Evolutionary conservation across 2,888 invertebrate species (phyloP), one percentile per base, ranked within the genome.

Genomic region (Cremastobaeus sp.): DNA sequence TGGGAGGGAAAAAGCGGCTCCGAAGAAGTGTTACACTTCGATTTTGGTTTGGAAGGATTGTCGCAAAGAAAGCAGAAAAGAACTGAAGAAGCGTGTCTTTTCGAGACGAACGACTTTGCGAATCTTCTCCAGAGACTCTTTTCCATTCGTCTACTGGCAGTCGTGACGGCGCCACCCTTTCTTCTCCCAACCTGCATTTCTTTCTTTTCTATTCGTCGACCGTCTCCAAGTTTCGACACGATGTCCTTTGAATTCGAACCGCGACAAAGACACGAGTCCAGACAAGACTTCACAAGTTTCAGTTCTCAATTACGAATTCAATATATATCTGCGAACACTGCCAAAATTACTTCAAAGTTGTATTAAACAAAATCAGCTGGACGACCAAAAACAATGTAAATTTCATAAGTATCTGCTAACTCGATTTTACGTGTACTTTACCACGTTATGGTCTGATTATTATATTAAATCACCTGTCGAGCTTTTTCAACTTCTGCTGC

Each of bases 241-340:
- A 83, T 81, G 81, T 82, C 81, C 82, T 84, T 84, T 83, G 83
- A 84, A 84, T 83, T 81, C 78, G 77, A 76, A 73, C 76, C 77
- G 74, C 82, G 80, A 82, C 83, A 81, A 82, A 74, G 74, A 70
- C 74, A 74, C 74, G 65, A 69, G 59, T 64, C 59, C 62, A 37
- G 74, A 74, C 65, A 65, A 74, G 69, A 74, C 69, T 69, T 74
- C 74, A 54, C 74, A 70, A 74, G 74, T 74, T 74, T 74, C 60
- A 64, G 60, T 54, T 68, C 69, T 68, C 64, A 64, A 70, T 74
- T 70, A 70, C 74, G 65, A 70, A 74, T 64, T 74, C 74, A 59
- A 65, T 72, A 59, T 72, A 64, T 48, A 72, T 59, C 39, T 39
- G 25, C 43, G 48, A 43, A 30, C n/a, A 17, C 41, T 34, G 35